Percentiles rank a stretch among this genome's conserved stretches.
Evolutionary conservation across 37 sponge, comb jelly and placozoan genomes (phyloP).

Genomic region (Lycopodina hypogea): DNA sequence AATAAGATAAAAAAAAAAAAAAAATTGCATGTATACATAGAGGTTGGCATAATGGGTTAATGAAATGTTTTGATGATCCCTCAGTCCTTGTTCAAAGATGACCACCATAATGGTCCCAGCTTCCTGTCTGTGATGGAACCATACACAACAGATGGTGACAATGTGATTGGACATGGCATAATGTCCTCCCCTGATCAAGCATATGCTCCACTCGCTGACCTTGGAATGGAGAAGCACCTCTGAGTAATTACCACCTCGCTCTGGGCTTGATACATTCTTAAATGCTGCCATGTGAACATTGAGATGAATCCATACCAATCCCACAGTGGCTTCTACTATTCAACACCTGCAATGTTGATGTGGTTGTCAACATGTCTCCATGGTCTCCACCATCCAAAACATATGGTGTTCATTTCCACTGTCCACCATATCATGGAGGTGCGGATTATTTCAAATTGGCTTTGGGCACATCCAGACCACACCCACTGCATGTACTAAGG

Average conservation of each 20-base stretch:
- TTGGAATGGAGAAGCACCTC: conserved; percentile 63
- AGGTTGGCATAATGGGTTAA: conserved; percentile 79
- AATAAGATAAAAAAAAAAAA: no score
- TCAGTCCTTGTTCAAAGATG: conserved; percentile 63
- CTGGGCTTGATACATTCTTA: conserved; percentile 63
- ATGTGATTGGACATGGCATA: conserved; percentile 41
- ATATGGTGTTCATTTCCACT: no score
- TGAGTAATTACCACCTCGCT: conserved; percentile 46
- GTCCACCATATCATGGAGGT: no score
- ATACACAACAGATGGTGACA: conserved; percentile 75
- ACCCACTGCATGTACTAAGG: no score
- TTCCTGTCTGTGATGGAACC: conserved; percentile 63
- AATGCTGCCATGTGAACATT: conserved; percentile 76
- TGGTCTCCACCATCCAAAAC: conserved; percentile 59
- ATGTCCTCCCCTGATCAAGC: conserved; percentile 58
- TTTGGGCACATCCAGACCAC: no score
- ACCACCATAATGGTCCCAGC: conserved; percentile 67
- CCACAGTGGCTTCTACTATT: conserved; percentile 41
- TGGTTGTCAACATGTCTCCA: conserved; percentile 75
- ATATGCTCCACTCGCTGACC: conserved; percentile 49
- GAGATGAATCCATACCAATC: conserved; percentile 81
- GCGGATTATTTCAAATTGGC: no score
- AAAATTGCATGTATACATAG: no score
- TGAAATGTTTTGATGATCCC: conserved; percentile 58
- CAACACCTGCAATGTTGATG: conserved; percentile 63